A percentile compares a stretch with the other conserved stretches of the same genome.
phyloP scores from a whole-genome alignment of 2,797 vertebrate genomes.

The Cirrhinus mrigala region DNA sequence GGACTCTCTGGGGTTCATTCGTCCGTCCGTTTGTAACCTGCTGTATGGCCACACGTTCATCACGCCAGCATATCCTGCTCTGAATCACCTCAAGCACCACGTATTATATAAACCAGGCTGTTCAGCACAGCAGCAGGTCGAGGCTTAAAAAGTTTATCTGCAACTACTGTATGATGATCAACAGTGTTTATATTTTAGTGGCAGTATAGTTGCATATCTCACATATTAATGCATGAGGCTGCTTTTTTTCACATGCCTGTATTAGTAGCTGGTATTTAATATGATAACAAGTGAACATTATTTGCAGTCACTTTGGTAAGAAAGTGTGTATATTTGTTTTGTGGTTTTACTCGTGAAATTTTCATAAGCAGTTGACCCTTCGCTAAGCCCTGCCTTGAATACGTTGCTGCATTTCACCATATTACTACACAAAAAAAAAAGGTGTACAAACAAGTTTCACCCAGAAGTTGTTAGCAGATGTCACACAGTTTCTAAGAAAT shows the following conservation, averaged over 20 bases:
- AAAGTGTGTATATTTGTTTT: neutral
- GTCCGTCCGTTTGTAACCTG: constrained; percentile 35
- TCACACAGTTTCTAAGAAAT: no score
- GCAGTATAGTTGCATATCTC: neutral
- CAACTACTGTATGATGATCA: neutral
- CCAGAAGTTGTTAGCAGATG: no score
- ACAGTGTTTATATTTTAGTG: neutral
- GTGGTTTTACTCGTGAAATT: neutral
- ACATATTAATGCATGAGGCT: neutral
- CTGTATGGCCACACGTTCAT: constrained; percentile 29
- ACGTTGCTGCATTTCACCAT: neutral
- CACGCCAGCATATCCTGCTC: constrained; percentile 13
- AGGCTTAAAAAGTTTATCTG: neutral
- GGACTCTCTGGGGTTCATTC: constrained; percentile 41
- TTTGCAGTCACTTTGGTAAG: neutral
- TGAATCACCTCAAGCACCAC: constrained; percentile 20
- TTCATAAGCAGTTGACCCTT: neutral
- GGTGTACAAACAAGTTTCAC: no score
- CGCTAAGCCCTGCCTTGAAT: neutral
- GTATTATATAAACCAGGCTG: constrained; percentile 18
- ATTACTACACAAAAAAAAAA: neutral
- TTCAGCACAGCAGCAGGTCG: constrained; percentile 9
- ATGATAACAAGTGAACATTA: neutral
- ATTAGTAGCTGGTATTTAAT: neutral
- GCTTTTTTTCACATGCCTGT: neutral